phyloP scores from a whole-genome alignment of 2,113 vertebrate genomes.

The Salminus brasiliensis region DNA sequence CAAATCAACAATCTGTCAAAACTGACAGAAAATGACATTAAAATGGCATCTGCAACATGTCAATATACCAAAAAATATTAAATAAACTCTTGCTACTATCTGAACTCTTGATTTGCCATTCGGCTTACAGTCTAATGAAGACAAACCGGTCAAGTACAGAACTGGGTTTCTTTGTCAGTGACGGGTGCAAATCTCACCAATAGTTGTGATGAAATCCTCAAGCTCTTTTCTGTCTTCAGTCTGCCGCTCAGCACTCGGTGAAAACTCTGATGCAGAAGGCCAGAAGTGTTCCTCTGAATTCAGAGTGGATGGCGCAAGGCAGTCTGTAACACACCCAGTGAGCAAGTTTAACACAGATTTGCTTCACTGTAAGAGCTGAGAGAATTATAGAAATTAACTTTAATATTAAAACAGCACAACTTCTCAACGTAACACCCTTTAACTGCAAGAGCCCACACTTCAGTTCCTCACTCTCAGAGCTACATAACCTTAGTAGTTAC shows the following conservation, averaged over 20 bases:
- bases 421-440: neutral
- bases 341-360: slow-evolving; percentile 30
- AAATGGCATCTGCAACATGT: no score
- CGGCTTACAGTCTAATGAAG: neutral
- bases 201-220: slow-evolving; percentile 55
- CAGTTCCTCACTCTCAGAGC: neutral
- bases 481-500: neutral
- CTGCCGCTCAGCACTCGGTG: slow-evolving; percentile 31
- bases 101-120: no score
- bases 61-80: no score
- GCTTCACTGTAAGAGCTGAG: neutral
- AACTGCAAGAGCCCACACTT: neutral
- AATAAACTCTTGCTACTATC: no score
- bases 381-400: neutral
- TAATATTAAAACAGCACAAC: no score
- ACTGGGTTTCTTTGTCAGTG: no score
- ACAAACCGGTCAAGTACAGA: neutral
- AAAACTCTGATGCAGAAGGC: slow-evolving; percentile 42
- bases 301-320: slow-evolving; percentile 19
- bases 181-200: slow-evolving; percentile 40
- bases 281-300: slow-evolving; percentile 48
- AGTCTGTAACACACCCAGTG: slow-evolving; percentile 44
- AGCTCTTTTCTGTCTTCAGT: slow-evolving; percentile 50
- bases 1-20: no score
- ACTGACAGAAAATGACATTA: no score